Conservation (phyloP, 2,113 vertebrate genomes). For the Taxidea taxus region DNA sequence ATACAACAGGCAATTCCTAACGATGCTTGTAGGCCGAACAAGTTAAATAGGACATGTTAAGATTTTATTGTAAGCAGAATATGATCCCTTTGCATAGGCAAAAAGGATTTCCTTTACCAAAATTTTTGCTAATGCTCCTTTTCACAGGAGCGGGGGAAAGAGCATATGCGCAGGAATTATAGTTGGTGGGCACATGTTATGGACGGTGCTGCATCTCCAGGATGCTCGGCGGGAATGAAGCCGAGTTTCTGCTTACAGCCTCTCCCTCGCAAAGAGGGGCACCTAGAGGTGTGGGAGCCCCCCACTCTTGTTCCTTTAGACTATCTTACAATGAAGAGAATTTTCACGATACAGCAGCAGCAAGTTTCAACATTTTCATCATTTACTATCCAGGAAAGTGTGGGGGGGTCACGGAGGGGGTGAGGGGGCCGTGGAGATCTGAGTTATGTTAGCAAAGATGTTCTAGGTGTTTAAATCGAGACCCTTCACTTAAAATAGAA, state of each 20-base stretch:
- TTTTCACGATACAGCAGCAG: background rate
- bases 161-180: background rate
- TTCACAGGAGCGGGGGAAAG: background rate
- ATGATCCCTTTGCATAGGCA: slow-evolving; percentile 50
- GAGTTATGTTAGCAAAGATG: background rate
- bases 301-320: background rate
- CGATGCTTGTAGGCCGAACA: slow-evolving; percentile 63
- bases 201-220: background rate
- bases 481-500: background rate
- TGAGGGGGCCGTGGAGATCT: background rate
- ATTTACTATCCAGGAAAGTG: background rate
- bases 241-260: background rate
- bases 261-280: background rate
- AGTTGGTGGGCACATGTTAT: background rate
- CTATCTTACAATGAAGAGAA: background rate
- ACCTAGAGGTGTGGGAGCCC: background rate
- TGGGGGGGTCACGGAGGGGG: background rate
- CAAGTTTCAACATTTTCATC: background rate
- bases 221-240: background rate
- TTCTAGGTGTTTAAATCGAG: background rate
- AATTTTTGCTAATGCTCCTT: slow-evolving; percentile 9
- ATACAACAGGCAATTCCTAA: slow-evolving; percentile 66
- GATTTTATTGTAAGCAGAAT: background rate
- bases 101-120: slow-evolving; percentile 58
- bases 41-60: background rate